Percentiles rank a stretch among this genome's conserved stretches.
Conservation (phyloP, 92 coral and sea anemone genomes). For the Porites evermanni region DNA sequence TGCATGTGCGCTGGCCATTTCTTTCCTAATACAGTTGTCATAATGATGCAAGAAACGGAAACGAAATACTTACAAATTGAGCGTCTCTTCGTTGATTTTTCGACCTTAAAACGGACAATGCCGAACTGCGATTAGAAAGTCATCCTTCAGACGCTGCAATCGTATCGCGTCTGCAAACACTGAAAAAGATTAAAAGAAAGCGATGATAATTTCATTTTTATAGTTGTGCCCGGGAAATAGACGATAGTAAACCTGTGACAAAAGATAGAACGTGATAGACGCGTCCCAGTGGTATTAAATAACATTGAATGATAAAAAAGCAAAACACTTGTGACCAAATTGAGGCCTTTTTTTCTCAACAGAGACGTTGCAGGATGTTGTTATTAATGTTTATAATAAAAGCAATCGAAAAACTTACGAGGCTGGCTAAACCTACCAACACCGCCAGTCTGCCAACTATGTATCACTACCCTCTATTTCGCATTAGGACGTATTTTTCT, state of each 20-base stretch:
- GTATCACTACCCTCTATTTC: no score
- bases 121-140: not conserved
- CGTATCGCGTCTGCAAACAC: not conserved
- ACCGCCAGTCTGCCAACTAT: no score
- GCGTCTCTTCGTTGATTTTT: not conserved
- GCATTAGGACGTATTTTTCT: no score
- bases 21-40: not conserved
- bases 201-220: not conserved
- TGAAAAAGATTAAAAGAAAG: not conserved
- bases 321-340: constrained; percentile 10
- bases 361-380: not conserved
- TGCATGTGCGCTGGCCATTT: no score
- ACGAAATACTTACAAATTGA: constrained; percentile 7
- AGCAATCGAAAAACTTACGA: not conserved
- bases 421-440: no score
- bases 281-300: no score
- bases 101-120: not conserved
- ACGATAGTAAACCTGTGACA: not conserved
- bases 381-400: not conserved
- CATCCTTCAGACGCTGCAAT: not conserved
- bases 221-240: not conserved
- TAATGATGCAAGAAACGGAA: not conserved
- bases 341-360: not conserved
- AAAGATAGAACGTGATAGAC: not conserved
- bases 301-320: constrained; percentile 11